Percentiles rank a stretch among this genome's conserved stretches.
Evolutionary conservation across 2,888 invertebrate genomes (phyloP).

Genomic region (Loripinus fragilis): DNA sequence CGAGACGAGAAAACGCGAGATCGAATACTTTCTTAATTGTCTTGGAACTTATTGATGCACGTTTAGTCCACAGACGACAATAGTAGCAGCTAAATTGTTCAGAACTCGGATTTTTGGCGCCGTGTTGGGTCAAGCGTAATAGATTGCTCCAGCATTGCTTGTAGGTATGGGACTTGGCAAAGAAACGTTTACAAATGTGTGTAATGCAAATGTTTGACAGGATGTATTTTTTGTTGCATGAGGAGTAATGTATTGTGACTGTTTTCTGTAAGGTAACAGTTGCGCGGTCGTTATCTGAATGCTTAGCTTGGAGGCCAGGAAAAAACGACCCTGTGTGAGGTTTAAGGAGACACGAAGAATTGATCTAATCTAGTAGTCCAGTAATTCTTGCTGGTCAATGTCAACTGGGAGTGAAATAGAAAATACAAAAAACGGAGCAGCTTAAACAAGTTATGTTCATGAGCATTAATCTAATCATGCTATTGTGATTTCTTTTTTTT

Average conservation of each 20-base stretch:
- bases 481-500: too few relatives aligned
- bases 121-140: constrained; percentile 56
- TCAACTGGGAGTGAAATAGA: too few relatives aligned
- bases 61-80: constrained; percentile 36
- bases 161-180: constrained; percentile 8
- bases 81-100: constrained; percentile 50
- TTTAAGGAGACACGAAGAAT: too few relatives aligned
- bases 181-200: constrained; percentile 6
- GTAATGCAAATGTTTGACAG: constrained; percentile 34
- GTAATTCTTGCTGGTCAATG: too few relatives aligned
- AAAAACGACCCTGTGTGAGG: too few relatives aligned
- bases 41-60: constrained; percentile 40
- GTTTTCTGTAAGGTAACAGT: constrained; percentile 51
- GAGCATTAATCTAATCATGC: too few relatives aligned
- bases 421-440: too few relatives aligned
- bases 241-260: constrained; percentile 63
- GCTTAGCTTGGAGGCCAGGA: too few relatives aligned
- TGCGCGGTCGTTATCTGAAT: constrained; percentile 37
- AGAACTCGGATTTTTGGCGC: constrained; percentile 57
- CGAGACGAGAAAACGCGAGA: constrained; percentile 34
- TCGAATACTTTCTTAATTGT: constrained; percentile 46
- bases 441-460: too few relatives aligned
- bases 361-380: too few relatives aligned
- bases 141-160: constrained; percentile 10
- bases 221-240: constrained; percentile 58